Percentiles rank a stretch among this genome's conserved stretches.
Evolutionary conservation across 2,797 vertebrate species (phyloP).

Genomic region (Enteromius anoplus): DNA sequence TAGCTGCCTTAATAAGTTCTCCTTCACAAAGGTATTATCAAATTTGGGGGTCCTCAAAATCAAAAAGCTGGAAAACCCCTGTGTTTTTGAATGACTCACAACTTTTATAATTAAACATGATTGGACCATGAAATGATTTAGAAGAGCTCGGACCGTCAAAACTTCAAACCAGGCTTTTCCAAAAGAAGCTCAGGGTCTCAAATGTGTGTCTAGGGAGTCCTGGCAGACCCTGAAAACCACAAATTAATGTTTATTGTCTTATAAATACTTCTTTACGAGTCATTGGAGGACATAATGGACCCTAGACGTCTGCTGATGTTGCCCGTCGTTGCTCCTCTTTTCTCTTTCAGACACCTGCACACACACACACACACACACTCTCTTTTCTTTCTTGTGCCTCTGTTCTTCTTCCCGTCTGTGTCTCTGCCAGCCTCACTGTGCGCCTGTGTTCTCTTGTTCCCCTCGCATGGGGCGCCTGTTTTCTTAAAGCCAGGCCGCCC

Average conservation of each 20-base stretch:
- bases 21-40: neutral
- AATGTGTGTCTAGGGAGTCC: neutral
- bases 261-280: neutral
- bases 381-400: constrained; percentile 59
- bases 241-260: neutral
- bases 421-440: constrained; percentile 65
- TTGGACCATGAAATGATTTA: neutral
- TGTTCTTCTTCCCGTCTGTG: constrained; percentile 65
- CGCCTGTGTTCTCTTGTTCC: constrained; percentile 63
- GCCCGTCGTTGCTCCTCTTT: constrained; percentile 39
- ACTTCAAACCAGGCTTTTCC: neutral
- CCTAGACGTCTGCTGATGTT: neutral
- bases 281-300: constrained; percentile 4
- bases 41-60: neutral
- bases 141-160: neutral
- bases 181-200: neutral
- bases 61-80: neutral
- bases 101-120: neutral
- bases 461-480: constrained; percentile 64
- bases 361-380: constrained; percentile 44
- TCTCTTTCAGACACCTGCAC: constrained; percentile 50
- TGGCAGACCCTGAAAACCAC: neutral
- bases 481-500: constrained; percentile 61
- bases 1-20: neutral
- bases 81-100: neutral